These are phyloP conservation scores for Erebia epiphron DNA, from an alignment of 2,888 invertebrate genomes.

Conservation along the genomic window DNA sequence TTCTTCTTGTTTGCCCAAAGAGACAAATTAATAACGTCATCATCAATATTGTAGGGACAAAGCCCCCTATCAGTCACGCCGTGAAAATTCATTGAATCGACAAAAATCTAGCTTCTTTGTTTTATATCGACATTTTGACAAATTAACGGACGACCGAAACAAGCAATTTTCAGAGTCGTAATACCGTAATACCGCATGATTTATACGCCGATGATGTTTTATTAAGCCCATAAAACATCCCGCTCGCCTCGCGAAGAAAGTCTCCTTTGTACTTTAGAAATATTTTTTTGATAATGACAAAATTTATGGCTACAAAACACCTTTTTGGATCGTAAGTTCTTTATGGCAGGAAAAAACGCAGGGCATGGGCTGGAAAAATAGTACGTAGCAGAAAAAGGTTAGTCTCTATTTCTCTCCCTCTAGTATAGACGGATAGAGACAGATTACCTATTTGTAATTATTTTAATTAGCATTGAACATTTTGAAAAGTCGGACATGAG, in stretches of 20 bases:
- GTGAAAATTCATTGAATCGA: constrained; percentile 27
- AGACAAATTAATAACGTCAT: constrained; percentile 3
- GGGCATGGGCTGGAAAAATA: no score
- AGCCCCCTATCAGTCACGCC: constrained; percentile 16
- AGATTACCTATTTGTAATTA: no score
- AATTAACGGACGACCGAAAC: constrained; percentile 53
- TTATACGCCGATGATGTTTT: constrained; percentile 70
- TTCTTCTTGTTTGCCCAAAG: neutral
- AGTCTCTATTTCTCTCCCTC: no score
- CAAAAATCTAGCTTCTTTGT: constrained; percentile 25
- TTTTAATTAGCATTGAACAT: no score
- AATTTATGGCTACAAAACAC: constrained; percentile 44
- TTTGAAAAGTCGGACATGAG: no score
- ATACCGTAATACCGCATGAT: constrained; percentile 62
- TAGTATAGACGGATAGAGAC: no score
- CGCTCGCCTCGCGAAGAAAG: constrained; percentile 55
- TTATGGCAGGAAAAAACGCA: no score
- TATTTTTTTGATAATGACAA: constrained; percentile 56
- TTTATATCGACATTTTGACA: constrained; percentile 37
- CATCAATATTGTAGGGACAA: constrained; percentile 17
- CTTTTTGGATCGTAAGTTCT: neutral
- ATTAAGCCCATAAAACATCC: constrained; percentile 68
- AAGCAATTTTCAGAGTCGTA: constrained; percentile 57
- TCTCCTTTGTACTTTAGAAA: constrained; percentile 57
- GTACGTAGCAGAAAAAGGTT: no score